These are phyloP conservation scores for Caenorhabditis afra DNA, from an alignment of 2,888 invertebrate species.

Conservation along the genomic window DNA sequence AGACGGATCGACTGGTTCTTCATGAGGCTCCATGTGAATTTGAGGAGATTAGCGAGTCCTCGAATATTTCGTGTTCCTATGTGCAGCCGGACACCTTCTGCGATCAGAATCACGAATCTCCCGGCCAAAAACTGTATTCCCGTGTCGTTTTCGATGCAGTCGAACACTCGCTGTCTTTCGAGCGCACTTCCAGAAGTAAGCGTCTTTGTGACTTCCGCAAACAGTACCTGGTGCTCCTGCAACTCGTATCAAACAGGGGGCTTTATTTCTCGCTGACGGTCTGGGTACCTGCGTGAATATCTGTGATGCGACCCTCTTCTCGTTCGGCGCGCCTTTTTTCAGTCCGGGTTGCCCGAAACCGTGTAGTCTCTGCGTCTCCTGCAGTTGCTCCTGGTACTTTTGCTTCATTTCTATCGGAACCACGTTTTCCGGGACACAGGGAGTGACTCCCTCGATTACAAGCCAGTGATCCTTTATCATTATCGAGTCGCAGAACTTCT, in stretches of 20 bases:
- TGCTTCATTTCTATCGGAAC: conserved; percentile 31
- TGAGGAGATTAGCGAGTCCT: conserved; percentile 48
- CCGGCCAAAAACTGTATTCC: conserved; percentile 55
- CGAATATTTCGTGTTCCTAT: conserved; percentile 45
- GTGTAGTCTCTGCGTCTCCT: conserved; percentile 34
- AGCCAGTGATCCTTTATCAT: conserved; percentile 56
- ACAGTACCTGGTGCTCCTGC: conserved; percentile 60
- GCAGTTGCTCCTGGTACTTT: conserved; percentile 36
- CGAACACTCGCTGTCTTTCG: conserved; percentile 44
- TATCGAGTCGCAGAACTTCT: conserved; percentile 46
- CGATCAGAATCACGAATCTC: conserved; percentile 52
- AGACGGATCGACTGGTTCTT: conserved; percentile 45
- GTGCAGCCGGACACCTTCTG: conserved; percentile 53
- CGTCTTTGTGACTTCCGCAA: conserved; percentile 31
- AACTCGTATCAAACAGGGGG: conserved; percentile 7
- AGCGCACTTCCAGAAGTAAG: conserved; percentile 44
- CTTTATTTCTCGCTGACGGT: neutral
- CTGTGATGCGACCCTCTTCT: conserved; percentile 51
- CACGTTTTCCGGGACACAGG: conserved; percentile 56
- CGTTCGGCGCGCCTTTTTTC: conserved; percentile 13
- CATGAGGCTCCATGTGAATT: conserved; percentile 55
- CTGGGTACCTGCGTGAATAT: conserved; percentile 28
- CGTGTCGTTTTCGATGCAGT: conserved; percentile 42
- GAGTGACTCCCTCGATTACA: conserved; percentile 51
- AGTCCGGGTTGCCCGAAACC: conserved; percentile 25